Evolutionary conservation across 2,797 vertebrate genomes (phyloP), one percentile per base, ranked within the genome.

Genomic region (Coranthus polyacanthus): DNA sequence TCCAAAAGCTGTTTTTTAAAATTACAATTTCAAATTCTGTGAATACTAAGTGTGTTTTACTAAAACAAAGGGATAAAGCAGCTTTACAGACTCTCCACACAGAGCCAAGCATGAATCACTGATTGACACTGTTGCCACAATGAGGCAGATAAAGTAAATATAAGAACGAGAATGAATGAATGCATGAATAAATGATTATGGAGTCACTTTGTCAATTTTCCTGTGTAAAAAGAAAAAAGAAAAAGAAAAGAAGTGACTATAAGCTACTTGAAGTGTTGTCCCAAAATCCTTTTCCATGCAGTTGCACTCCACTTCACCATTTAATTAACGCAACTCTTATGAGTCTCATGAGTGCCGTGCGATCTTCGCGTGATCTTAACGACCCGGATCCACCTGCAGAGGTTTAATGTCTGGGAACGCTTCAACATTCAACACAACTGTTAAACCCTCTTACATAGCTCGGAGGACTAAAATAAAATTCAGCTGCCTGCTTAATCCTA

Each of bases 271-370:
- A 65, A 60, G 24, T 39, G 29, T 53, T 8, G 60, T 70, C 55
- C 61, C 34, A 11, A 71, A 79, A 72, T 71, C 72, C 68, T 43
- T 50, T 67, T 60, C 39, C 57, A 73, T 56, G 44, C 62, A 69
- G 68, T 58, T 45, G 56, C 63, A 49, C 72, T 56, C 16, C 37
- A 55, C 77, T 79, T 75, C 45, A 53, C 59, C 54, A 50, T 69
- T 86, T 85, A 85, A 86, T 87, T 83, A 85, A 77, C 36, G 20
- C 18, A 36, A 79, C 58, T 75, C 49, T 74, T 69, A 79, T 0
- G 57, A 78, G 61, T 81, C 78, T 82, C 77, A 18, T 18, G 79
- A 81, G 81, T 26, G 51, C 68, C 6, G 1, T 51, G 44, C 21
- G 12, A 82, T 72, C 72, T 75, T 32, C 42, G 16, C 64, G 63